Percentiles rank a stretch among this genome's conserved stretches.
Evolutionary conservation across 1,140 invertebrate species (phyloP).

Genomic region (Cecropterus lyciades): DNA sequence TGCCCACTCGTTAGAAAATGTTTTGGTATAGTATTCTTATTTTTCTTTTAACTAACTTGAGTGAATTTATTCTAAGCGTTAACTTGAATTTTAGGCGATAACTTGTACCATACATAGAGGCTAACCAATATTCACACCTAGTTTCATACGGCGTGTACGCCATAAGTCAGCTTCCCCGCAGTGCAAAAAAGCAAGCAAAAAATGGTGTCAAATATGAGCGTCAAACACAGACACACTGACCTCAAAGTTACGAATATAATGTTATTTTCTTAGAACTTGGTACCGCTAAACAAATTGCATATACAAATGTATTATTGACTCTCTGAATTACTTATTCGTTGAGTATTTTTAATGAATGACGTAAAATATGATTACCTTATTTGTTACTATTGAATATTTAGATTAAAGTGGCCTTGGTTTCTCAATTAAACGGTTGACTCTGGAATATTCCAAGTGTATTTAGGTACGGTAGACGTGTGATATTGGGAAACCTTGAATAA

Average conservation of each 20-base stretch:
- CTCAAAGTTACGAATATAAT: background rate
- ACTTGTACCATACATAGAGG: background rate
- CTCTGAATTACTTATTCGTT: background rate
- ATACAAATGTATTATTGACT: background rate
- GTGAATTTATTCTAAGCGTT: background rate
- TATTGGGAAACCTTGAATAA: conserved; percentile 37
- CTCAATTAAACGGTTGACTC: conserved; percentile 9
- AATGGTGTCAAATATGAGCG: conserved; percentile 20
- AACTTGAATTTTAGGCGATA: background rate
- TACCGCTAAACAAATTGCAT: background rate
- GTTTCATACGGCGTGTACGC: background rate
- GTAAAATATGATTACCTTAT: background rate
- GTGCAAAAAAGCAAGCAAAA: conserved; percentile 4
- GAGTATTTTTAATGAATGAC: no score
- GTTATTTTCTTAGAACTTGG: conserved; percentile 19
- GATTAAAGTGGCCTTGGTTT: conserved; percentile 17
- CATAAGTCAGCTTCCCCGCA: background rate
- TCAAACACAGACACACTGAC: conserved; percentile 15
- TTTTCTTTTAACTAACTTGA: conserved; percentile 38
- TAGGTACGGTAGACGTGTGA: background rate
- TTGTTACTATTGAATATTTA: conserved; percentile 17
- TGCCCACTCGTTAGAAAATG: conserved; percentile 85
- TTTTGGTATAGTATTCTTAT: conserved; percentile 83
- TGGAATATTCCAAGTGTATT: conserved; percentile 40
- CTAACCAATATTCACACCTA: background rate